Base-by-base conservation (phyloP, 92 coral and sea anemone species). In the Palythoa caribaeorum region DNA sequence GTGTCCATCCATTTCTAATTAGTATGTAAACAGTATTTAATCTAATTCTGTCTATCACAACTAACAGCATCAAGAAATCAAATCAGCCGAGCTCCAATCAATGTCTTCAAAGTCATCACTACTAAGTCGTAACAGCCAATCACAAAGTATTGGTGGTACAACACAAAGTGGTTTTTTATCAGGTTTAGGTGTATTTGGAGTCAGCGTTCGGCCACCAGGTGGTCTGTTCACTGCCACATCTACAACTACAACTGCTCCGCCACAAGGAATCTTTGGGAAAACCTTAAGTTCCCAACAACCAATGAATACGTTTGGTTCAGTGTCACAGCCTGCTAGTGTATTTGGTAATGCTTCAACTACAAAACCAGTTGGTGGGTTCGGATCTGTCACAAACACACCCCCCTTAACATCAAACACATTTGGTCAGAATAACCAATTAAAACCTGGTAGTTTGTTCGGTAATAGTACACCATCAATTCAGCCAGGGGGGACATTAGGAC, bases 281-380 rank as follows among this genome's bases (percentile, higher is more conserved):
- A 84, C 38, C 2, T n/a, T 38, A 11, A 57, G 19, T 44, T 35
- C 17, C 14, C 75, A 70, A 47, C 88, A 72, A 38, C 40, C 68
- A 51, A 72, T 38, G 55, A 75, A 19, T 50, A 3, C 52, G 51
- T 84, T 84, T 53, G 28, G 88, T 15, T 78, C 90, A 28, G 35
- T 70, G 48, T 6, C 92, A 9, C 14, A 75, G 57, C 5, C 91
- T 17, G 70, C 87, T 9, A 70, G 89, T 11, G 38, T 72, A 35
- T 93, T 93, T 91, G 92, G 89, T 74, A 73, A 83, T 57, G 40
- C 87, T 53, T 4, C 74, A 71, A 35, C 94, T 76, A 65, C 85
- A 52, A 63, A 76, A 17, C 73, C 84, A 12, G 21, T 62, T 39
- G 86, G 87, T 35, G 50, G 88, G 36, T 90, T 92, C 83, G 91